Percentiles rank a stretch among this genome's conserved stretches.
These are phyloP conservation scores for Lithophane semibrunnea DNA, from an alignment of 2,888 invertebrate species.

Conservation along the genomic window DNA sequence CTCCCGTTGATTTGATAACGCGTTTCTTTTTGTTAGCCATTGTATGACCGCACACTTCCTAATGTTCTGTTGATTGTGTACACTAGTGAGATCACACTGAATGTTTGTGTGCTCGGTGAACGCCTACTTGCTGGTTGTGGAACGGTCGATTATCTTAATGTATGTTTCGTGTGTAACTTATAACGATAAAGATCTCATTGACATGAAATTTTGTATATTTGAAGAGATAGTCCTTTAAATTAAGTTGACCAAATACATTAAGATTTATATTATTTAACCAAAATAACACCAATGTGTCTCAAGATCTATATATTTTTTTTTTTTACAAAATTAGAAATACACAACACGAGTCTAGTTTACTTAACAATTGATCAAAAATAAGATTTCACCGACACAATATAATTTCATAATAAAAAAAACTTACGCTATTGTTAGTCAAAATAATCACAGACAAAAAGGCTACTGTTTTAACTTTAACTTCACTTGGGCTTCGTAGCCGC, in stretches of 20 bases:
- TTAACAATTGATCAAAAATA: not conserved
- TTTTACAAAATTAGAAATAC: constrained; percentile 11
- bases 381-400: constrained; percentile 1
- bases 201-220: constrained; percentile 52
- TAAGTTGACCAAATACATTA: constrained; percentile 36
- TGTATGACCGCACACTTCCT: constrained; percentile 16
- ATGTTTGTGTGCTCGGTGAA: constrained; percentile 43
- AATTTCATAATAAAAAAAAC: not conserved
- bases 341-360: not conserved
- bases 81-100: constrained; percentile 20
- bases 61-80: constrained; percentile 35
- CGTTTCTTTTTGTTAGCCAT: constrained; percentile 37
- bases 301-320: not conserved
- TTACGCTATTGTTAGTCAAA: not conserved
- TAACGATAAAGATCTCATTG: constrained; percentile 57
- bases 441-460: not conserved
- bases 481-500: constrained; percentile 27
- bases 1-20: constrained; percentile 44
- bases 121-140: constrained; percentile 45
- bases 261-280: constrained; percentile 16
- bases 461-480: constrained; percentile 2
- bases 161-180: constrained; percentile 46
- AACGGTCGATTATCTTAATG: constrained; percentile 37
- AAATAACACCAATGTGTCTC: constrained; percentile 18
- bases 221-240: constrained; percentile 42